Evolutionary conservation across 2,113 vertebrate species (phyloP), one percentile per base, ranked within the genome.

Genomic region (Hylia prasina): DNA sequence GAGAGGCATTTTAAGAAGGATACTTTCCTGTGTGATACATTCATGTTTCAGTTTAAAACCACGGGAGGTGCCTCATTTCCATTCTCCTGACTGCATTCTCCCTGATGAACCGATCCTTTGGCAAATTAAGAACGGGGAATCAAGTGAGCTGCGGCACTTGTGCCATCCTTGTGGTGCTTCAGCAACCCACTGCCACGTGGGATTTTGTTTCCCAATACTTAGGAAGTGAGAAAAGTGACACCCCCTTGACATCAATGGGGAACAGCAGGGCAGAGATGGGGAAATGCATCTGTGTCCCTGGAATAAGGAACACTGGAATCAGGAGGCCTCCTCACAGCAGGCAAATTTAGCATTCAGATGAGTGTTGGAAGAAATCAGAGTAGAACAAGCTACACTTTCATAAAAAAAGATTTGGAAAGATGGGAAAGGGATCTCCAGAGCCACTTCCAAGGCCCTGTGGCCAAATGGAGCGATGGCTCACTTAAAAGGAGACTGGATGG

Each of bases 261-360:
- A 69, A 53, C 5, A 48, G 57, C 75, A 57, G 77, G 20, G 9
- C 1, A 23, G 3, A 23, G 57, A 22, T 1, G 25, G 50, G 40
- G 48, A 69, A 69, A n/a, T 0, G 0, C 37, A 72, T 76, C 15
- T 15, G 4, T 16, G 25, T 24, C 35, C 1, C 3, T 13, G 9
- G 44, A 15, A 40, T 8, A 27, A 44, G 63, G 35, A 51, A 9
- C 10, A 4, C 0, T 17, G 47, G 48, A 33, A 48, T 15, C 82
- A n/a, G 40, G n/a, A 64, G 44, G 15, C 11, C 31, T 70, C 56
- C 72, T 79, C 37, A 2, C 33, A 54, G 77, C 61, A 65, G n/a
- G 51, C 8, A 21, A 14, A 12, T 30, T 9, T 5, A 76, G 44
- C 48, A 11, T 48, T 87, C 44, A 33, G 39, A 45, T 0, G 35